phyloP scores from a whole-genome alignment of 2,888 invertebrate genomes.

The Drosophila eohydei region DNA sequence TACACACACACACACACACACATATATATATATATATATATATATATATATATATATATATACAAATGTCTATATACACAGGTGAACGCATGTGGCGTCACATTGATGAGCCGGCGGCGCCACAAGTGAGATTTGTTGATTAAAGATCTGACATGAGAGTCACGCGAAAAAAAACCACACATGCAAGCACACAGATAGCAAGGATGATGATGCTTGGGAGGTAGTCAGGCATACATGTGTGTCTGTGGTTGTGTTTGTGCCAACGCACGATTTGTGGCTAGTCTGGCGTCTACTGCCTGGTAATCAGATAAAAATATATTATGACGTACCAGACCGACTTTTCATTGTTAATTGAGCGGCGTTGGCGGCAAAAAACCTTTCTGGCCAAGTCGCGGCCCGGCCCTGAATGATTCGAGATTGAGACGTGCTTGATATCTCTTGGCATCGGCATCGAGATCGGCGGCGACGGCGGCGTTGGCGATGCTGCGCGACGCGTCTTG shows the following conservation, averaged over 20 bases:
- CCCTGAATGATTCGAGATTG: slow-evolving; percentile 66
- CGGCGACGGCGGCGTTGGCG: slow-evolving; percentile 52
- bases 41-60: background rate
- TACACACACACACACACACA: slow-evolving; percentile 4
- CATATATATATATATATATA: too few species aligned
- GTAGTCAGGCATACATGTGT: background rate
- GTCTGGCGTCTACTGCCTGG: slow-evolving; percentile 49
- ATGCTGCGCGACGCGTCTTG: slow-evolving; percentile 49
- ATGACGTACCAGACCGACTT: slow-evolving; percentile 75
- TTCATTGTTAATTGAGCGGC: slow-evolving; percentile 74
- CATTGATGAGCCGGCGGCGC: slow-evolving; percentile 56
- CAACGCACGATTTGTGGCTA: slow-evolving; percentile 66
- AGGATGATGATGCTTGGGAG: slow-evolving; percentile 46
- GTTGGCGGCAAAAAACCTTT: slow-evolving; percentile 60
- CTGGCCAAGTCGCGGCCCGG: slow-evolving; percentile 48
- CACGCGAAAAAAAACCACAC: slow-evolving; percentile 64
- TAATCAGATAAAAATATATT: slow-evolving; percentile 79
- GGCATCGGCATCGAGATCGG: slow-evolving; percentile 50
- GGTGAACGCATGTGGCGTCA: slow-evolving; percentile 42
- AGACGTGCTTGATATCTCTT: slow-evolving; percentile 71
- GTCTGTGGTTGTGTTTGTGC: slow-evolving; percentile 28
- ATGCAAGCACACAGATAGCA: slow-evolving; percentile 25
- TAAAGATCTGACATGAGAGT: slow-evolving; percentile 67
- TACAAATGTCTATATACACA: background rate
- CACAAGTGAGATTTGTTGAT: slow-evolving; percentile 52